A percentile compares a stretch with the other conserved stretches of the same genome.
Evolutionary conservation across 2,888 invertebrate species (phyloP).

Genomic region (Rutpela maculata): DNA sequence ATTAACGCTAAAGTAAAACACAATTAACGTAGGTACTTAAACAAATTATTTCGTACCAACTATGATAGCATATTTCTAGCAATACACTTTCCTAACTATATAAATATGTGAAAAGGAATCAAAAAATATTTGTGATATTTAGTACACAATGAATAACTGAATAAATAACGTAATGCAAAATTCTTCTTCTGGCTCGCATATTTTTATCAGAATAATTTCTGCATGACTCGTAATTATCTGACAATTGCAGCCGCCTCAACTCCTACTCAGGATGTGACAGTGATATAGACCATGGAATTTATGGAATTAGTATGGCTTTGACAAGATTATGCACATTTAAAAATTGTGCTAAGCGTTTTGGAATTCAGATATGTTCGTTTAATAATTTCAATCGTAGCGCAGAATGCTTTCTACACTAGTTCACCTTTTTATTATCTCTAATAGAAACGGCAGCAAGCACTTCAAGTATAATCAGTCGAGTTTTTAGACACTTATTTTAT

Average conservation of each 20-base stretch:
- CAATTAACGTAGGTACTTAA: too few relatives aligned
- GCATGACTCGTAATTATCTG: background rate
- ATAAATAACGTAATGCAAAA: too few relatives aligned
- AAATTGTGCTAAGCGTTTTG: background rate
- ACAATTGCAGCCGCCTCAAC: background rate
- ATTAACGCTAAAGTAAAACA: too few relatives aligned
- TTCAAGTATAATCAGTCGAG: background rate
- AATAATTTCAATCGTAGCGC: background rate
- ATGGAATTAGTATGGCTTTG: background rate
- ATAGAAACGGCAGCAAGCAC: background rate
- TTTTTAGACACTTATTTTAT: background rate
- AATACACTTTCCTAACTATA: too few relatives aligned
- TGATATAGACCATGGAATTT: background rate
- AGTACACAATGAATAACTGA: too few relatives aligned
- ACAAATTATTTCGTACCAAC: too few relatives aligned
- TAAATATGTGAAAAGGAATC: too few relatives aligned
- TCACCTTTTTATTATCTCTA: background rate
- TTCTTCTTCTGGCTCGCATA: too few relatives aligned
- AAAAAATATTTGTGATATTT: too few relatives aligned
- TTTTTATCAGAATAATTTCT: background rate
- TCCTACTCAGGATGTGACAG: background rate
- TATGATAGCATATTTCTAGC: too few relatives aligned
- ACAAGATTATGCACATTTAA: background rate
- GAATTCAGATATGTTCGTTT: background rate
- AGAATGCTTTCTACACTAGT: background rate